These are phyloP conservation scores for Mormyrops boulengeri DNA, from an alignment of 2,797 vertebrate species.

Conservation along the genomic window DNA sequence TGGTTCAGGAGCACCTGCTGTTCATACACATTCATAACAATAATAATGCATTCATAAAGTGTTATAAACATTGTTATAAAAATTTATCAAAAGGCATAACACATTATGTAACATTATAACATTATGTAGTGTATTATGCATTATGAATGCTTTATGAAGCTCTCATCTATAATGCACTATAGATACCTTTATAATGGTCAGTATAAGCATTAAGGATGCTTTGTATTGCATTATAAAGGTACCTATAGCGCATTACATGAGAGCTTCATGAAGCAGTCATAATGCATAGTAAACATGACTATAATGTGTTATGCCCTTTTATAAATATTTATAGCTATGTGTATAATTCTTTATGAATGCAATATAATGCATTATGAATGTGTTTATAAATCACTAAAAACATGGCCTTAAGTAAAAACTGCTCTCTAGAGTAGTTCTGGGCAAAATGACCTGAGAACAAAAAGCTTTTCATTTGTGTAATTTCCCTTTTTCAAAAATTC, in stretches of 20 bases:
- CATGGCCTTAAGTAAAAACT: background rate
- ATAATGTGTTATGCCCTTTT: background rate
- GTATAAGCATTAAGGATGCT: background rate
- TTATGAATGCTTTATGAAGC: background rate
- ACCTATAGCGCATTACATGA: background rate
- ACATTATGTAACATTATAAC: background rate
- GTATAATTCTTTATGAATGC: background rate
- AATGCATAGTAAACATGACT: background rate
- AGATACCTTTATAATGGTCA: background rate
- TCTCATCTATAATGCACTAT: background rate
- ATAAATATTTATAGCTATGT: background rate
- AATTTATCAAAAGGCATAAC: background rate
- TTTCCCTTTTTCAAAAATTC: constrained; percentile 11
- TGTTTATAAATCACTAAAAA: background rate
- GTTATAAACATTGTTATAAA: background rate
- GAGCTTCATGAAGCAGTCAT: background rate
- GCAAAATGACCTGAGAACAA: background rate
- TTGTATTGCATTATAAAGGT: background rate
- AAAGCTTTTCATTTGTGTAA: background rate
- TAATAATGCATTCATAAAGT: background rate
- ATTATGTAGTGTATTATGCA: background rate
- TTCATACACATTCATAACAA: background rate
- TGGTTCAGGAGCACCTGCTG: background rate
- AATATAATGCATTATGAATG: background rate
- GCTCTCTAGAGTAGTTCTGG: background rate